Base-by-base conservation (phyloP, 2,888 invertebrate genomes). In the Pocota personata region DNA sequence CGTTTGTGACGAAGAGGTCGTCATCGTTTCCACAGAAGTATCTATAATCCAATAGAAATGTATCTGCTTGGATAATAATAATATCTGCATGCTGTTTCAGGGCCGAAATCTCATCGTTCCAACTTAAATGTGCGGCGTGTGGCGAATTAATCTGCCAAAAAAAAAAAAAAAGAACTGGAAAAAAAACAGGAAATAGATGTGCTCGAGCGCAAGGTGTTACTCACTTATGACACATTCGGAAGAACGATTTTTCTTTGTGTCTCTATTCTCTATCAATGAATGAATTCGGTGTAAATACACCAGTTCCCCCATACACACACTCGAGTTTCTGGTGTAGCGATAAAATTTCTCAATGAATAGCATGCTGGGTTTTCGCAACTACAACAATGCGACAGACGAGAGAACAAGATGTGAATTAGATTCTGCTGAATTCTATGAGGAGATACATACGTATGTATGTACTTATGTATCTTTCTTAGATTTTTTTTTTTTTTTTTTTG, bases 221-320 rank as follows among this genome's bases (percentile, higher is more conserved):
- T 82, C 64, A 71, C 76, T 82, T 71, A 82, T 64, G 76, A 82
- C 76, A 76, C 64, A 71, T 76, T 76, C 57, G 67, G 55, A 71
- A 50, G 69, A 58, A 57, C 8, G 27, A 58, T 64, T 82, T 82
- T 77, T 77, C 76, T 72, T 71, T 72, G 71, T 71, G 24, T 58
- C 76, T n/a, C n/a, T n/a, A n/a, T n/a, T n/a, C n/a, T n/a, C n/a
- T 58, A 73, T 80, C 66, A 67, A 77, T 82, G 82, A 82, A 82
- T 82, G 76, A 72, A 76, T 76, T 82, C 71, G 71, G 66, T 76
- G 71, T 82, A 71, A 58, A 71, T 55, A 57, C 52, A n/a, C 40
- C 1, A 37, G 30, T 58, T 48, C 14, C 48, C 35, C 16, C 58
- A 32, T 43, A 52, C 52, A 60, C 62, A 62, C 71, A 24, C 32